phyloP scores from a whole-genome alignment of 2,888 invertebrate species.

The Spilosoma lubricipeda region DNA sequence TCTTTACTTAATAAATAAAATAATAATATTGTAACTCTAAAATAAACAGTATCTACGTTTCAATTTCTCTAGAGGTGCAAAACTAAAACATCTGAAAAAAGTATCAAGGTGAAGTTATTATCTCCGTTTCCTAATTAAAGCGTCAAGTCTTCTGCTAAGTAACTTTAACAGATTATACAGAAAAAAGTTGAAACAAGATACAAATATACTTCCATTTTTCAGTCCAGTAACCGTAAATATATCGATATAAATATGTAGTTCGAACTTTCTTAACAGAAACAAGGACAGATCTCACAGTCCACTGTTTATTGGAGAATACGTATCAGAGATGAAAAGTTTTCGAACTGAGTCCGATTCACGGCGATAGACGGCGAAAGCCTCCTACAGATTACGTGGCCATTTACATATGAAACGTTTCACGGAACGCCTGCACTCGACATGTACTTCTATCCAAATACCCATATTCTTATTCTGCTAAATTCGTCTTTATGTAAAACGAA shows the following conservation, averaged over 20 bases:
- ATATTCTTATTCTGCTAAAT: conserved; percentile 65
- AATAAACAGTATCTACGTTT: conserved; percentile 7
- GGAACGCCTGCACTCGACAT: conserved; percentile 75
- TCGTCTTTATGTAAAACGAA: conserved; percentile 62
- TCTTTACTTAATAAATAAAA: background rate
- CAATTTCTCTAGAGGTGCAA: conserved; percentile 14
- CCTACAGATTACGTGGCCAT: conserved; percentile 79
- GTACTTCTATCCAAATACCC: conserved; percentile 69
- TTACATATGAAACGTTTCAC: conserved; percentile 84
- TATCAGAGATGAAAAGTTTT: conserved; percentile 70
- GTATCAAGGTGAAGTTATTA: conserved; percentile 29
- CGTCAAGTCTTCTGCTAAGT: conserved; percentile 23
- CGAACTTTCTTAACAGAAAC: conserved; percentile 56
- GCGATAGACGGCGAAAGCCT: conserved; percentile 71
- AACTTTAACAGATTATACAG: conserved; percentile 26
- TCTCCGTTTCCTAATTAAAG: conserved; percentile 25
- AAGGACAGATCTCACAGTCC: conserved; percentile 59
- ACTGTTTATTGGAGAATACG: conserved; percentile 64
- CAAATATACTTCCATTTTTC: conserved; percentile 28
- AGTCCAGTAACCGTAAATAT: conserved; percentile 44
- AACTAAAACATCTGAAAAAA: conserved; percentile 25
- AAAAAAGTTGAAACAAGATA: conserved; percentile 29
- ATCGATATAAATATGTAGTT: conserved; percentile 54
- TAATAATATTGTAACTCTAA: background rate
- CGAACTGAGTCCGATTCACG: conserved; percentile 69